A percentile compares a stretch with the other conserved stretches of the same genome.
phyloP scores from a whole-genome alignment of 2,888 invertebrate species.

The Epistrophella euchroma region DNA sequence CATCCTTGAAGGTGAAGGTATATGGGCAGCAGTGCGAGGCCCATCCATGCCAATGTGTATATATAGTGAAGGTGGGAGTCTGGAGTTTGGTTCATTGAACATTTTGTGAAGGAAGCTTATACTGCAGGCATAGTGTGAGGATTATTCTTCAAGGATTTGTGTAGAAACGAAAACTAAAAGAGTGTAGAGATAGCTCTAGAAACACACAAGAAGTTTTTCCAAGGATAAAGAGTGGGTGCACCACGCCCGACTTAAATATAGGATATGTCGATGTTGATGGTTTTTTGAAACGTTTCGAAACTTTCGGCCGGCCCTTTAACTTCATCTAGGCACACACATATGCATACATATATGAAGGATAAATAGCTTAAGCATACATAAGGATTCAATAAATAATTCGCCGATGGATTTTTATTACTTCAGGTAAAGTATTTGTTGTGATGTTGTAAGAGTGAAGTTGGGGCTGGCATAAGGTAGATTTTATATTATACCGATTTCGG shows the following conservation, averaged over 20 bases:
- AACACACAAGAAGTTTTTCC: slow-evolving; percentile 60
- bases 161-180: slow-evolving; percentile 8
- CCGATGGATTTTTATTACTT: slow-evolving; percentile 72
- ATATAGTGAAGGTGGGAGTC: no score
- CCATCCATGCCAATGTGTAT: no score
- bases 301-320: slow-evolving; percentile 50
- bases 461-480: neutral
- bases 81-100: slow-evolving; percentile 67
- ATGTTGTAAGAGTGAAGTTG: neutral
- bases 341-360: slow-evolving; percentile 54
- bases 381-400: slow-evolving; percentile 73
- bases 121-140: slow-evolving; percentile 53
- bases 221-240: slow-evolving; percentile 55
- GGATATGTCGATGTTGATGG: slow-evolving; percentile 54
- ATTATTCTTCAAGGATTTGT: slow-evolving; percentile 47
- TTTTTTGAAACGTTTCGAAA: slow-evolving; percentile 61
- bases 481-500: slow-evolving; percentile 47
- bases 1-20: slow-evolving; percentile 51
- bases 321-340: neutral
- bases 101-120: slow-evolving; percentile 44
- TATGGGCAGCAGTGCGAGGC: slow-evolving; percentile 7
- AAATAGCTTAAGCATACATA: slow-evolving; percentile 71
- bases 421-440: slow-evolving; percentile 62
- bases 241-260: slow-evolving; percentile 24
- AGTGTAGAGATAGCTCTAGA: slow-evolving; percentile 59